These are phyloP conservation scores for Callithrix jacchus DNA, from an alignment of 2,113 vertebrate species.

Conservation along the genomic window DNA sequence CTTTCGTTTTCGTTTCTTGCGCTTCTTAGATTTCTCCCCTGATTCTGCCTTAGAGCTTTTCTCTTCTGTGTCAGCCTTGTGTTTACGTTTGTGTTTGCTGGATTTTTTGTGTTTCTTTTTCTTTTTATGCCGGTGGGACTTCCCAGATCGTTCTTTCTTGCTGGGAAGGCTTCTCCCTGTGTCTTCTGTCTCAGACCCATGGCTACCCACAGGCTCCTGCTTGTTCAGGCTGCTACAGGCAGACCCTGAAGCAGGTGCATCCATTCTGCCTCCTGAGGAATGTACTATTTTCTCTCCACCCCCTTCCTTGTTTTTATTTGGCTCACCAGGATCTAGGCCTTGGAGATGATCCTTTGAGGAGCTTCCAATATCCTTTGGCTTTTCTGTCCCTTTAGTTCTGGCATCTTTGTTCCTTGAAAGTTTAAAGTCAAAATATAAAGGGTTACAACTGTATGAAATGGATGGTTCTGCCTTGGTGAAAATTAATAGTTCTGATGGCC, in stretches of 20 bases:
- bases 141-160: constrained; percentile 85
- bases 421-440: constrained; percentile 99
- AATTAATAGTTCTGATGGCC: constrained; percentile 97
- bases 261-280: constrained; percentile 66
- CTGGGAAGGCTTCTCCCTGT: constrained; percentile 74
- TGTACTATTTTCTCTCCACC: constrained; percentile 40
- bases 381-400: constrained; percentile 84
- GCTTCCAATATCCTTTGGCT: constrained; percentile 72
- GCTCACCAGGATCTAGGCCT: constrained; percentile 68
- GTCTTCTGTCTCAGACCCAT: constrained; percentile 78
- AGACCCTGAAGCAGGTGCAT: constrained; percentile 62
- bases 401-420: constrained; percentile 93
- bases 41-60: constrained; percentile 83
- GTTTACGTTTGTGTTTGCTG: constrained; percentile 88
- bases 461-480: constrained; percentile 95
- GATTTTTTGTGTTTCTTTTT: constrained; percentile 97
- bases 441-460: constrained; percentile 98
- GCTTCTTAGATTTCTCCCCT: constrained; percentile 93
- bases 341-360: constrained; percentile 73
- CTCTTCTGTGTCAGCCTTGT: constrained; percentile 87
- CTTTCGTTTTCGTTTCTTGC: constrained; percentile 94
- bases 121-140: constrained; percentile 96
- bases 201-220: constrained; percentile 64
- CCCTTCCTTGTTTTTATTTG: constrained; percentile 73
- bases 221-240: constrained; percentile 69